These are phyloP conservation scores for Achlya flavicornis DNA, from an alignment of 2,888 invertebrate species.

Conservation along the genomic window DNA sequence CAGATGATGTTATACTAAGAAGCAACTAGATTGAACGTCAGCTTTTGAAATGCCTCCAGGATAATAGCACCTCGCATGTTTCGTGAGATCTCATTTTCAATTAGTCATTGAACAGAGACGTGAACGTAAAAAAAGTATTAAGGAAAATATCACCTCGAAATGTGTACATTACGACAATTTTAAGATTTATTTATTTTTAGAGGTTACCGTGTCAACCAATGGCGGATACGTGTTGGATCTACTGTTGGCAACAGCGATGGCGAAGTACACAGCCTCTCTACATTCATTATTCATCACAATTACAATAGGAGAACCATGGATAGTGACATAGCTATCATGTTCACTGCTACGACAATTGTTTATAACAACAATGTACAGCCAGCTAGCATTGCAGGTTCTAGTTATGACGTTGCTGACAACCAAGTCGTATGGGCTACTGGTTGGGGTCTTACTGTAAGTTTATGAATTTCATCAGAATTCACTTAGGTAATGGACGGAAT, in stretches of 20 bases:
- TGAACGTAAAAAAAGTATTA: too few relatives aligned
- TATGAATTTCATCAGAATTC: neutral
- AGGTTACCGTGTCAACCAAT: conserved; percentile 33
- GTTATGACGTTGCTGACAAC: conserved; percentile 47
- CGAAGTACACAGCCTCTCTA: conserved; percentile 23
- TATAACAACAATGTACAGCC: conserved; percentile 27
- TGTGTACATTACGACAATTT: neutral
- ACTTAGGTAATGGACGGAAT: neutral
- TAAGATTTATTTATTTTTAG: conserved; percentile 27
- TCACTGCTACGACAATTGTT: conserved; percentile 26
- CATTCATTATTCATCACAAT: conserved; percentile 35
- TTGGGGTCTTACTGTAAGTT: conserved; percentile 57
- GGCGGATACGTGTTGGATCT: conserved; percentile 49
- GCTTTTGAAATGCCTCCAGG: neutral
- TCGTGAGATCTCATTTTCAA: too few relatives aligned
- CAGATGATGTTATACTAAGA: too few relatives aligned
- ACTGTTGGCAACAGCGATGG: conserved; percentile 44
- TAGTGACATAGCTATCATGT: conserved; percentile 51
- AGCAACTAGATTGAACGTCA: too few relatives aligned
- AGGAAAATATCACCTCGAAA: too few relatives aligned
- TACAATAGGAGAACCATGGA: conserved; percentile 37
- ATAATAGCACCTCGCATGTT: too few relatives aligned
- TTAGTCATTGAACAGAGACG: too few relatives aligned
- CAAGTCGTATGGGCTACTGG: conserved; percentile 52
- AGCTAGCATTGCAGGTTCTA: conserved; percentile 43